Conservation (phyloP, 2,888 invertebrate genomes). For the Napeogenes inachia region DNA sequence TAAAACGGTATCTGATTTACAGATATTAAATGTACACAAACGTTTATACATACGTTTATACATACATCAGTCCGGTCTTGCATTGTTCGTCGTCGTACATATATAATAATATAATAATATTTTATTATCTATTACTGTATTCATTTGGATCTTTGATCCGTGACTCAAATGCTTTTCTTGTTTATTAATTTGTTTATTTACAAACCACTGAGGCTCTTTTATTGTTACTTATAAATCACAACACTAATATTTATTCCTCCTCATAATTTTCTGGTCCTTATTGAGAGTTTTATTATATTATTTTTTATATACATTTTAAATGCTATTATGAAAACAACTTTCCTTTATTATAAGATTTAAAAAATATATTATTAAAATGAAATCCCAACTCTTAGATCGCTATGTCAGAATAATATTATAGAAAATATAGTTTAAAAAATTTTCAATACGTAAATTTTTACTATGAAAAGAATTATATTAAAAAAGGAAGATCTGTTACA, state of each 20-base stretch:
- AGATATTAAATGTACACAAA: neutral
- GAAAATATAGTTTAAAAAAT: too few species aligned
- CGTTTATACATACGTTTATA: neutral
- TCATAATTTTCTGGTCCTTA: neutral
- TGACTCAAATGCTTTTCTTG: slow-evolving; percentile 10
- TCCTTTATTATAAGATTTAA: too few species aligned
- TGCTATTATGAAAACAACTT: too few species aligned
- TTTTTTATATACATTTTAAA: too few species aligned
- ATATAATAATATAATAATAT: neutral
- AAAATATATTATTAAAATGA: too few species aligned
- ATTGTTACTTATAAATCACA: too few species aligned
- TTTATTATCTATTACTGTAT: neutral
- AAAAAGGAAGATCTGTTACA: too few species aligned
- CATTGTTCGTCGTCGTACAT: neutral
- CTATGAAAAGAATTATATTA: too few species aligned
- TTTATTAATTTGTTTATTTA: slow-evolving; percentile 28
- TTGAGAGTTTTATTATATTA: neutral
- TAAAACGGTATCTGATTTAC: neutral
- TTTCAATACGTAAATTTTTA: too few species aligned
- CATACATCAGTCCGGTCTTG: neutral
- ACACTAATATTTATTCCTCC: too few species aligned
- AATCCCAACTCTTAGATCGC: too few species aligned
- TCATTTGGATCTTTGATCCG: slow-evolving; percentile 19
- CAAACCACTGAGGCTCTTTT: slow-evolving; percentile 13
- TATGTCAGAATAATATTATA: too few species aligned